Evolutionary conservation across 2,797 vertebrate genomes (phyloP), one percentile per base, ranked within the genome.

Genomic region (Nothura maculosa): DNA sequence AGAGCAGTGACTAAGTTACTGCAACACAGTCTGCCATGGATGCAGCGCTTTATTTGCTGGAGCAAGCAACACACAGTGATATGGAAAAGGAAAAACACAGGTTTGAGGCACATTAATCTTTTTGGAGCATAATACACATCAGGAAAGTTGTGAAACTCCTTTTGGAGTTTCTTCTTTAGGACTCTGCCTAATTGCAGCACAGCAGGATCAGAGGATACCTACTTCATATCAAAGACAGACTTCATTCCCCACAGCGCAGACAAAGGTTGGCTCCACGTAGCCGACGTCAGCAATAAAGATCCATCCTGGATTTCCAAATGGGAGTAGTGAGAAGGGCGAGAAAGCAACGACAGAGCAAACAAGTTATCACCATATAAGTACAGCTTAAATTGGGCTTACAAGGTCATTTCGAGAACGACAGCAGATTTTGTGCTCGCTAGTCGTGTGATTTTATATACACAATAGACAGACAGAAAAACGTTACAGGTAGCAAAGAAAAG

Each of bases 141-240:
- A 19, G 20, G 13, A 82, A 20, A 81, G 32, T 34, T 85, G 32
- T 45, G 40, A n/a, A 61, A 6, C 17, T 45, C 69, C 42, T 52
- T 43, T 50, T 36, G 10, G 8, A 42, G 40, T 43, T 66, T 76
- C 61, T 21, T 86, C 32, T 73, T 38, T 17, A 30, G 32, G 20
- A 57, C 83, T 84, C 45, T 57, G 45, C 50, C 32, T 64, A 72
- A 76, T 12, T 45, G 54, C 48, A 79, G 30, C 15, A 50, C 58
- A 89, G 28, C 10, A 58, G 38, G 45, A 72, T 32, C 38, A 89
- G 22, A 60, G n/a, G 69, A 79, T 87, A 98, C 99, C 97, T 98
- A 99, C 99, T 99, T 99, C 98, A 99, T 99, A 97, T 99, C 99
- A 97, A 99, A 99, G 92, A 99, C 99, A 21, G 99, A 99, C 95